Evolutionary conservation across 2,113 vertebrate species (phyloP).

Genomic region (Mohoua ochrocephala): DNA sequence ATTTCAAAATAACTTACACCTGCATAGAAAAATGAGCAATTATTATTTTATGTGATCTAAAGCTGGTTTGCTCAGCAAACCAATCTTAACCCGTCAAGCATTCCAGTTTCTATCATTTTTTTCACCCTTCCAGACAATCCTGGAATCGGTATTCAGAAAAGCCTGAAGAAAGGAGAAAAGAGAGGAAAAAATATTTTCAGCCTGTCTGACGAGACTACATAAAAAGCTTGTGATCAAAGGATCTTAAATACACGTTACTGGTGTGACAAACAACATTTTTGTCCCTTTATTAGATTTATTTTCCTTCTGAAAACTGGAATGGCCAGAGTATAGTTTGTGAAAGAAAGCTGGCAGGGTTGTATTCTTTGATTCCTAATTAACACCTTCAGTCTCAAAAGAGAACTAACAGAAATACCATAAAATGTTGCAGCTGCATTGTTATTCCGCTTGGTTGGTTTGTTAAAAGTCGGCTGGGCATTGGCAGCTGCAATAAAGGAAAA

Average conservation of each 20-base stretch:
- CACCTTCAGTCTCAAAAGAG: constrained; percentile 80
- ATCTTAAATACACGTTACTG: constrained; percentile 77
- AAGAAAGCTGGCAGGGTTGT: constrained; percentile 77
- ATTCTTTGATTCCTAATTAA: constrained; percentile 87
- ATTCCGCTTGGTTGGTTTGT: constrained; percentile 84
- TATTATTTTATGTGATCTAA: background rate
- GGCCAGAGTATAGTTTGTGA: constrained; percentile 73
- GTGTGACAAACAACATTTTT: constrained; percentile 83
- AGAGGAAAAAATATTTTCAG: constrained; percentile 74
- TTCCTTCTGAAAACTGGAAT: constrained; percentile 76
- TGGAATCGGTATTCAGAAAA: constrained; percentile 64
- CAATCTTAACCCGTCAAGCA: constrained; percentile 39
- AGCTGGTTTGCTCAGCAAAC: background rate
- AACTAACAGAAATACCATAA: constrained; percentile 80
- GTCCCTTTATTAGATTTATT: constrained; percentile 83
- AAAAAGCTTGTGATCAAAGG: constrained; percentile 75
- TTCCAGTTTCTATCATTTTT: background rate
- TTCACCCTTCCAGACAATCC: constrained; percentile 27
- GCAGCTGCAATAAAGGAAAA: constrained; percentile 79
- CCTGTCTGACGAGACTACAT: constrained; percentile 74
- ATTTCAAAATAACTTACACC: background rate
- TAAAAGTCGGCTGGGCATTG: constrained; percentile 82
- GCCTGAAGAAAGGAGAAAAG: constrained; percentile 46
- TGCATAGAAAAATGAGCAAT: background rate
- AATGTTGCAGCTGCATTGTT: constrained; percentile 87